Base-by-base conservation (phyloP, 92 coral and sea anemone species). In the Paragorgia papillata region DNA sequence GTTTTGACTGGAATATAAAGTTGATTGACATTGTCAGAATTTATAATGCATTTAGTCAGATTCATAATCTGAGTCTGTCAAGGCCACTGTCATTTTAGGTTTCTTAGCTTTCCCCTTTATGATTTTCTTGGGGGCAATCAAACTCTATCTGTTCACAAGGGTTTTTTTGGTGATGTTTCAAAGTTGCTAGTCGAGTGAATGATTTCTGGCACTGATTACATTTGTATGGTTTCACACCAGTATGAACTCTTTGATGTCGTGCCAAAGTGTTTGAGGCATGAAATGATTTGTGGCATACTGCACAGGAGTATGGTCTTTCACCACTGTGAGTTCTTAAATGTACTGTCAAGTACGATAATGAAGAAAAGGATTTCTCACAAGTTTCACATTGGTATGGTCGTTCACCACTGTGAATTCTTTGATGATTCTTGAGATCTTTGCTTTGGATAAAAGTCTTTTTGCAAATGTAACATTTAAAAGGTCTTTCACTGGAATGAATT, bases 291-390 rank as follows among this genome's bases (percentile, higher is more conserved):
- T 69, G n/a, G 37, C 76, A 69, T 10, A 50, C 18, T 48, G 29
- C 59, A 48, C 76, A 69, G 14, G n/a, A 9, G 56, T 26, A 69
- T 28, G 76, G 76, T 55, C 32, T 69, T 33, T 44, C 44, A 49
- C 76, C 76, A 49, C 37, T 69, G 62, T 69, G 76, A 25, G n/a
- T 30, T 69, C 76, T 69, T 14, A 22, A 15, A 50, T 69, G 76
- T 35, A 67, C 74, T 19, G 74, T 67, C 18, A 67, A 50, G 57
- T 67, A 67, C 6, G 74, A 67, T 67, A 51, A 49, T 67, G 74
- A 67, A 17, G 74, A 43, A 50, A 67, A 69, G 20, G 58, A 26
- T 32, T 69, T 69, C 20, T 48, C 0, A 33, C 76, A 69, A 12
- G 43, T 48, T 27, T 50, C 61, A 69, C 76, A 69, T 21, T 50